Evolutionary conservation across 2,797 vertebrate species (phyloP).

Genomic region (Sebastes vulpes): DNA sequence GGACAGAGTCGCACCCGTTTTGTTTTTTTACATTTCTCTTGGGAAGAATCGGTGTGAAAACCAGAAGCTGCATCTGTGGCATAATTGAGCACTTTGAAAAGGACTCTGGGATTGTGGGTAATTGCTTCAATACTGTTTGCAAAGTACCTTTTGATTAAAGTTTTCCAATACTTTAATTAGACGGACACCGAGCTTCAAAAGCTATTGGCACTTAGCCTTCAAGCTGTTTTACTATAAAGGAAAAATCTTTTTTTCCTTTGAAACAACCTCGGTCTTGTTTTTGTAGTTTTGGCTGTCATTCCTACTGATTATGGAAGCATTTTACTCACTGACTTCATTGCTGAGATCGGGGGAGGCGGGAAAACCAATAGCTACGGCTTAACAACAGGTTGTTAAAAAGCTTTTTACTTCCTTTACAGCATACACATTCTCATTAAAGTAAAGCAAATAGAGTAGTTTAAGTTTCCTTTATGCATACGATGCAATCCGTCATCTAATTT

Average conservation of each 20-base stretch:
- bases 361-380: not conserved
- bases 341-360: not conserved
- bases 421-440: not conserved
- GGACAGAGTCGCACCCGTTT: not conserved
- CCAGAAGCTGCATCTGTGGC: not conserved
- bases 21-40: constrained; percentile 9
- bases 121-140: constrained; percentile 34
- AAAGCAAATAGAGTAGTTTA: not conserved
- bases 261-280: constrained; percentile 10
- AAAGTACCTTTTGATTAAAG: constrained; percentile 44
- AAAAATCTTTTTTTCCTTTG: not conserved
- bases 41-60: constrained; percentile 22
- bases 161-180: constrained; percentile 42
- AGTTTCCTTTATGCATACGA: not conserved
- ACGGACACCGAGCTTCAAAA: constrained; percentile 36
- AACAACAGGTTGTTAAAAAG: constrained; percentile 21
- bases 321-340: not conserved
- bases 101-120: constrained; percentile 18
- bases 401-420: not conserved
- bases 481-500: not conserved
- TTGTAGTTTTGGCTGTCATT: not conserved
- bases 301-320: constrained; percentile 18
- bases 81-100: constrained; percentile 37
- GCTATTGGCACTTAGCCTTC: constrained; percentile 7
- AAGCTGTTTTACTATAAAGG: constrained; percentile 19